Conservation (phyloP, 2,888 invertebrate species). For the Dascillus cervinus region DNA sequence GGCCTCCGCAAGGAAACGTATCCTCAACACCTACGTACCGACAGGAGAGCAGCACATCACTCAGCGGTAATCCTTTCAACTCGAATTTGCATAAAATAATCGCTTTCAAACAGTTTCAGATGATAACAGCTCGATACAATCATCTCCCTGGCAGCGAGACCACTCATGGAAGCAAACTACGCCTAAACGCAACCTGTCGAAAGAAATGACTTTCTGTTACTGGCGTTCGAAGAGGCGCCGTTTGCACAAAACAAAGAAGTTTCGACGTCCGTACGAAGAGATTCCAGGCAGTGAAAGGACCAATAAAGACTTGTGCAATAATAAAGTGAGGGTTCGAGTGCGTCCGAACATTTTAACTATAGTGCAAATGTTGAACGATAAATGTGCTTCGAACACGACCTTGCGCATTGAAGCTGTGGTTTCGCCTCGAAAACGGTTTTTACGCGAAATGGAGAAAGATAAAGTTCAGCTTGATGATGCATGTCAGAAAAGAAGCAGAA, state of each 20-base stretch:
- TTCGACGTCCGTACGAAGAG: slow-evolving; percentile 19
- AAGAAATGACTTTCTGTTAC: slow-evolving; percentile 65
- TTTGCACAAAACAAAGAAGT: slow-evolving; percentile 29
- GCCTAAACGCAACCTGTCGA: slow-evolving; percentile 66
- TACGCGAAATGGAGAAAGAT: slow-evolving; percentile 65
- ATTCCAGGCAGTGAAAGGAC: slow-evolving; percentile 14
- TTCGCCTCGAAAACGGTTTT: slow-evolving; percentile 74
- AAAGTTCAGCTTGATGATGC: slow-evolving; percentile 27
- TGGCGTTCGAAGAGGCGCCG: slow-evolving; percentile 47
- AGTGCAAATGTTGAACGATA: slow-evolving; percentile 34
- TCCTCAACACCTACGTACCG: slow-evolving; percentile 49
- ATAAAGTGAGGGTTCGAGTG: slow-evolving; percentile 20
- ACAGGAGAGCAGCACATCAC: slow-evolving; percentile 70
- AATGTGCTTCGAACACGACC: slow-evolving; percentile 24
- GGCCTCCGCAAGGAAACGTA: slow-evolving; percentile 69
- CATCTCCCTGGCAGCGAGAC: slow-evolving; percentile 85
- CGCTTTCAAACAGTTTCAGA: too few relatives aligned
- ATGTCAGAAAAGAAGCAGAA: slow-evolving; percentile 34
- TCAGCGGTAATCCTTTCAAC: slow-evolving; percentile 57
- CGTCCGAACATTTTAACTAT: slow-evolving; percentile 28
- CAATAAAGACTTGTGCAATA: slow-evolving; percentile 26
- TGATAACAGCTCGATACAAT: slow-evolving; percentile 84
- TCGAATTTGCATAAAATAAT: too few relatives aligned
- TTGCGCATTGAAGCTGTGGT: slow-evolving; percentile 49
- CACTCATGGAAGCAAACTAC: slow-evolving; percentile 82